Evolutionary conservation across 2,888 invertebrate species (phyloP), one percentile per base, ranked within the genome.

Genomic region (Andrena chrysosceles): DNA sequence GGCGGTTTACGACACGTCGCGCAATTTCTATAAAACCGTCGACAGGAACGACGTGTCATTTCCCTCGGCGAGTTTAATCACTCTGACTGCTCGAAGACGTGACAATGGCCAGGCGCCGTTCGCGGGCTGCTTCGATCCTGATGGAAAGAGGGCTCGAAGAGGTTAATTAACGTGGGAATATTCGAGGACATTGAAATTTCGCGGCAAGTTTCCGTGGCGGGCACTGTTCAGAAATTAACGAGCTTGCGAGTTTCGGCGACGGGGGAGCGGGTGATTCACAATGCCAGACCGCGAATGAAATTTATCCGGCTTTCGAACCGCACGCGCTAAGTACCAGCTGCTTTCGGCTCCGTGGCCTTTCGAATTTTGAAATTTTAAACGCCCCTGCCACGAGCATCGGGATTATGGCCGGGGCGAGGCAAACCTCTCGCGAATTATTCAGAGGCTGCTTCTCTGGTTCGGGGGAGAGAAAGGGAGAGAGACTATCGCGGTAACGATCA

Each of bases 161-260:
- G 66, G 69, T 66, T 79, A 79, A 79, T 79, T 66, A 78, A 70
- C 64, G 35, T 48, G 29, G 23, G 63, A 64, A 70, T 79, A 77
- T 79, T 69, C 69, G 69, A 23, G 64, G 59, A 70, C 69, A 23
- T 66, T 66, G 59, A 64, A 62, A 66, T 79, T 33, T 42, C 71
- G 71, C 20, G 79, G 62, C 64, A 26, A 68, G 62, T 74, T 67
- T 67, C 31, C 67, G 52, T 35, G 26, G 20, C 10, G 26, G n/a
- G 31, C 64, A 0, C 23, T 2, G 29, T 23, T 80, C n/a, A 20
- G 62, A 49, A 60, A 79, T 80, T 80, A 80, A 79, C 70, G 69
- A 60, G 67, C 23, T 48, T 52, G n/a, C 49, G 7, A 71, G 72
- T 63, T 71, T n/a, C 20, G 0, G 33, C 8, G 29, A n/a, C 6